A percentile compares a stretch with the other conserved stretches of the same genome.
Conservation (phyloP, 2,797 vertebrate genomes). For the Microhierax caerulescens region DNA sequence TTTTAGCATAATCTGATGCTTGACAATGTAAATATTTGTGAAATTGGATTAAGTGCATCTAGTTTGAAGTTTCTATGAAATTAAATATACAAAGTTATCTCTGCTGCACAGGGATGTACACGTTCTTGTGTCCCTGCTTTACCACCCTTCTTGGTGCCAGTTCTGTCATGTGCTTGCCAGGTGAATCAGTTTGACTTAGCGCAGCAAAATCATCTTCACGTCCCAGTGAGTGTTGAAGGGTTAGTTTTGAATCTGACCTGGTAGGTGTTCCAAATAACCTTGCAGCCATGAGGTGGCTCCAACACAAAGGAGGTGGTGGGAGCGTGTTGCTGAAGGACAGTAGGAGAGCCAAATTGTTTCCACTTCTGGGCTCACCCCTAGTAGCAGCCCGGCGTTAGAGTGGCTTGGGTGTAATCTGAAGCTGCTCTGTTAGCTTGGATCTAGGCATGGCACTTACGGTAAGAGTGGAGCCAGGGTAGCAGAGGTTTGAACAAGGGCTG, state of each 20-base stretch:
- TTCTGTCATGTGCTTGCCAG: not conserved
- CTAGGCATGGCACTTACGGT: not conserved
- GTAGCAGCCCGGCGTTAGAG: not conserved
- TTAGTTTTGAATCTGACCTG: not conserved
- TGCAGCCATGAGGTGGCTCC: not conserved
- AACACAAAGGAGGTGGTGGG: not conserved
- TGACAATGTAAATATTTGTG: not conserved
- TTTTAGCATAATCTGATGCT: not conserved
- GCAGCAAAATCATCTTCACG: accelerated
- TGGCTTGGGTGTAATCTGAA: not conserved
- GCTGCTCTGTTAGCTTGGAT: not conserved
- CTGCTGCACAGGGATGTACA: not conserved
- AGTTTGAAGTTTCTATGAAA: not conserved
- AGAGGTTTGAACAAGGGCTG: not conserved
- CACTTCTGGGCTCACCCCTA: not conserved
- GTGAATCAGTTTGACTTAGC: accelerated
- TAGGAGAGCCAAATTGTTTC: not conserved
- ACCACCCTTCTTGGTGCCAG: not conserved
- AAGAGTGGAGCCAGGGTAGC: not conserved
- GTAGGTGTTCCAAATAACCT: not conserved
- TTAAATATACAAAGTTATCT: not conserved
- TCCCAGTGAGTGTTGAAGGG: not conserved
- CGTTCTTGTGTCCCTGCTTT: not conserved
- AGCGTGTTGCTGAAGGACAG: not conserved
- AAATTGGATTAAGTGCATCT: not conserved